Evolutionary conservation across 2,797 vertebrate species (phyloP).

Genomic region (Cygnus olor): DNA sequence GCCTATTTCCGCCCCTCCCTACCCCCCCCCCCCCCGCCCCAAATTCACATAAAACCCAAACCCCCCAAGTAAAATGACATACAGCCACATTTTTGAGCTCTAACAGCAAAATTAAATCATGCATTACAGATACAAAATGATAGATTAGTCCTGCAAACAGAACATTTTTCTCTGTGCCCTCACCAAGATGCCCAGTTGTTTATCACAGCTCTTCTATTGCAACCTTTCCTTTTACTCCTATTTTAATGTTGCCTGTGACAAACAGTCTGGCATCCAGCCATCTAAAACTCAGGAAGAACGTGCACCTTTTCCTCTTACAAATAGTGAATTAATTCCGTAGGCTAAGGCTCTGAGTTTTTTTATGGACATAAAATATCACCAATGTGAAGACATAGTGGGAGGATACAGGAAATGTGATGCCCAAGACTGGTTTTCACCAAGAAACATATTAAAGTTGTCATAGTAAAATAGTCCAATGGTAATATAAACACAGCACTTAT

Average conservation of each 20-base stretch:
- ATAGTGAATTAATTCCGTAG: not conserved
- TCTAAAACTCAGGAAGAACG: not conserved
- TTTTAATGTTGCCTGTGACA: slow-evolving; percentile 8
- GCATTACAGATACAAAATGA: slow-evolving; percentile 23
- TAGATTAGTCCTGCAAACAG: not conserved
- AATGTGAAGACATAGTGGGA: not conserved
- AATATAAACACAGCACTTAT: not conserved
- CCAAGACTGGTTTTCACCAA: not conserved
- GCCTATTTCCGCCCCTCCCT: not conserved
- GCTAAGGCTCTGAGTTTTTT: not conserved
- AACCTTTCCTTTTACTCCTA: not conserved
- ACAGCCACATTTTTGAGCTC: not conserved
- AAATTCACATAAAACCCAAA: not conserved
- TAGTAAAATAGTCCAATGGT: not conserved
- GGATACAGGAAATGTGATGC: not conserved
- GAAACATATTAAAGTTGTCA: not conserved
- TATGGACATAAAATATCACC: not conserved
- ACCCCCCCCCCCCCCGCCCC: not conserved
- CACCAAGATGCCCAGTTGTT: not conserved
- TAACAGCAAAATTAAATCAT: slow-evolving; percentile 4
- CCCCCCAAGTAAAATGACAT: not conserved
- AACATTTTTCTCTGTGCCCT: slow-evolving; percentile 3
- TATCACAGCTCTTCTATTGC: not conserved
- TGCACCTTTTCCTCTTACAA: not conserved
- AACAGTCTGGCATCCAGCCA: not conserved